Evolutionary conservation across 2,888 invertebrate species (phyloP).

Genomic region (Chalcosyrphus nemorum): DNA sequence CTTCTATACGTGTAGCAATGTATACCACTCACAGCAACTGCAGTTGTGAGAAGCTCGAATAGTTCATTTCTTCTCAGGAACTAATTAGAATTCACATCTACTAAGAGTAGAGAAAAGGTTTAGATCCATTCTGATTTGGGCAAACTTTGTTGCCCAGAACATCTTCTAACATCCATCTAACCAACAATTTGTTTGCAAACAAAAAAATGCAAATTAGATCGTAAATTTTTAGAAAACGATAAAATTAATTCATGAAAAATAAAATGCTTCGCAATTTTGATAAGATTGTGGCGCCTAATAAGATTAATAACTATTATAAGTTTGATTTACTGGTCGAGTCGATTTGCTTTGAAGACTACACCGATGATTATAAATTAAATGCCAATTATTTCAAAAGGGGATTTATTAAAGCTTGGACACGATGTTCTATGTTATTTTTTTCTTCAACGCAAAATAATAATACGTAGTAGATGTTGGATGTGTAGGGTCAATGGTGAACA

Average conservation of each 20-base stretch:
- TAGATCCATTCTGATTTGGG: no score
- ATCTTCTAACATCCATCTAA: no score
- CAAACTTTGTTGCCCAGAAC: no score
- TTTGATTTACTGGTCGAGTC: neutral
- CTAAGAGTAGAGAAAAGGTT: no score
- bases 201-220: neutral
- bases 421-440: neutral
- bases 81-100: no score
- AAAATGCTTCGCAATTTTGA: neutral
- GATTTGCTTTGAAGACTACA: neutral
- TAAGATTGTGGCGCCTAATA: neutral
- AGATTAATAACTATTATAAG: neutral
- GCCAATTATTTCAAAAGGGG: neutral
- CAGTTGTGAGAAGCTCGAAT: no score
- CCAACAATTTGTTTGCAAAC: neutral
- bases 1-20: no score
- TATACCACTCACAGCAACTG: no score
- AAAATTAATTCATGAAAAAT: neutral
- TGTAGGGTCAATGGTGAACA: no score
- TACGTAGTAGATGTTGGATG: neutral
- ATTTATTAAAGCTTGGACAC: neutral
- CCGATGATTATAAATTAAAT: neutral
- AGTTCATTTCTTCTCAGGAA: no score
- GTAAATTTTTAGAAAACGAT: neutral
- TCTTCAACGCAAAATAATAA: neutral